A percentile compares a stretch with the other conserved stretches of the same genome.
Evolutionary conservation across 2,797 vertebrate genomes (phyloP).

Genomic region (Hippopotamyrus pictus): DNA sequence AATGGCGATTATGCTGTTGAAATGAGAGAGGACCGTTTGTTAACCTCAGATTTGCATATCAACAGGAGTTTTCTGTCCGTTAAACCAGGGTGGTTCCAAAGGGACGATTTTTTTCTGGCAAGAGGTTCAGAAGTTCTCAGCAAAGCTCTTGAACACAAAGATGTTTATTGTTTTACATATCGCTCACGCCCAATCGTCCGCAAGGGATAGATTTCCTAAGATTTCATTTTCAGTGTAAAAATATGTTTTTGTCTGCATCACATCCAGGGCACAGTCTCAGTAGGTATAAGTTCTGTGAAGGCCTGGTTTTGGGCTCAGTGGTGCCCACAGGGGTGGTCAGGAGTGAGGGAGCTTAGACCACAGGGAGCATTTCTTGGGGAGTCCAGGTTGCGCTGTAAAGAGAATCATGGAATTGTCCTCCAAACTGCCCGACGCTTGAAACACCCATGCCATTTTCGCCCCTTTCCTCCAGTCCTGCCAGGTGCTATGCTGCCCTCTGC

Average conservation of each 20-base stretch:
- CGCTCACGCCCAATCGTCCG: not conserved
- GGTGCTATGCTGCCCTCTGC: not conserved
- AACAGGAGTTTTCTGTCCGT: conserved; percentile 7
- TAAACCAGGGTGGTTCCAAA: conserved; percentile 4
- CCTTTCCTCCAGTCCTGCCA: not conserved
- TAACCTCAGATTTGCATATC: conserved; percentile 4
- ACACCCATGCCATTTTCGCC: not conserved
- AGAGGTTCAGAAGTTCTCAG: not conserved
- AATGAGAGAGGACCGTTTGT: not conserved
- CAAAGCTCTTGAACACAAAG: not conserved
- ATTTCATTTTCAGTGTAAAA: not conserved
- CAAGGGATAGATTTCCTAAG: not conserved
- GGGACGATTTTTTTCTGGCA: not conserved
- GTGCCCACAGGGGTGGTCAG: not conserved
- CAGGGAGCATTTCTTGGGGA: not conserved
- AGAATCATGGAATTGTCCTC: not conserved
- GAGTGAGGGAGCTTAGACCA: not conserved
- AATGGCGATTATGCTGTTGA: not conserved
- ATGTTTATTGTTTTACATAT: conserved; percentile 5
- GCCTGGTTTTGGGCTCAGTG: not conserved
- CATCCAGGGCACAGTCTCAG: not conserved
- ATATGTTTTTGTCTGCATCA: not conserved
- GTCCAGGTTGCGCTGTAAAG: not conserved
- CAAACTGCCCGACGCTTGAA: not conserved
- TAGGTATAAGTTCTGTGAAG: not conserved